These are phyloP conservation scores for Chelonia mydas DNA, from an alignment of 2,797 vertebrate genomes.

Conservation along the genomic window DNA sequence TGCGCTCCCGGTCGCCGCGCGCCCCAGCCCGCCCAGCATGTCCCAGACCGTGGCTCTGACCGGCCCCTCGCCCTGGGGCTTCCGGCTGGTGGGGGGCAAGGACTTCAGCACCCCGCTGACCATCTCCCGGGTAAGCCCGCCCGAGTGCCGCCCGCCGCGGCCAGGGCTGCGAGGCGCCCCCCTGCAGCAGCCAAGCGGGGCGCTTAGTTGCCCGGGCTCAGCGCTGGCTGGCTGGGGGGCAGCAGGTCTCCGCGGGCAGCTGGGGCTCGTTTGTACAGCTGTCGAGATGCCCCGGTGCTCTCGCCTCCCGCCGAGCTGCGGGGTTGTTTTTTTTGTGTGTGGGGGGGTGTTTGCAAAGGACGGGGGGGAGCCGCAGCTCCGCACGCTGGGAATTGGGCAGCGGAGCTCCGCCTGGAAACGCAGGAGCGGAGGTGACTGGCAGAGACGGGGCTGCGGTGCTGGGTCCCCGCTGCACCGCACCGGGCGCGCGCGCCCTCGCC, in stretches of 20 bases:
- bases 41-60: conserved; percentile 88
- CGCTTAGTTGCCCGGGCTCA: not conserved
- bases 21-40: conserved; percentile 75
- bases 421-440: too few relatives aligned
- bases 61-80: conserved; percentile 96
- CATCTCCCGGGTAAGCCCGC: conserved; percentile 91
- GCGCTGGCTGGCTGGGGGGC: not conserved
- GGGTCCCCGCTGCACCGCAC: too few relatives aligned
- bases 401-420: too few relatives aligned
- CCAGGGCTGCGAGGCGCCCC: not conserved
- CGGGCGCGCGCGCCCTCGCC: not conserved
- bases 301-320: not conserved
- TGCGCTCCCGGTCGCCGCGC: not conserved
- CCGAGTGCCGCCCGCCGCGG: not conserved
- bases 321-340: too few relatives aligned
- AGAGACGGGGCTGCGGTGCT: too few relatives aligned
- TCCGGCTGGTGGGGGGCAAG: conserved; percentile 94
- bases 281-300: too few relatives aligned
- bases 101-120: conserved; percentile 95
- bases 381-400: too few relatives aligned
- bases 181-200: too few relatives aligned
- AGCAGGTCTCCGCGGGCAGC: too few relatives aligned
- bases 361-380: too few relatives aligned
- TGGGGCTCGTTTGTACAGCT: not conserved
- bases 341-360: too few relatives aligned